These are phyloP conservation scores for Alethe castanea DNA, from an alignment of 2,113 vertebrate genomes.

Conservation along the genomic window DNA sequence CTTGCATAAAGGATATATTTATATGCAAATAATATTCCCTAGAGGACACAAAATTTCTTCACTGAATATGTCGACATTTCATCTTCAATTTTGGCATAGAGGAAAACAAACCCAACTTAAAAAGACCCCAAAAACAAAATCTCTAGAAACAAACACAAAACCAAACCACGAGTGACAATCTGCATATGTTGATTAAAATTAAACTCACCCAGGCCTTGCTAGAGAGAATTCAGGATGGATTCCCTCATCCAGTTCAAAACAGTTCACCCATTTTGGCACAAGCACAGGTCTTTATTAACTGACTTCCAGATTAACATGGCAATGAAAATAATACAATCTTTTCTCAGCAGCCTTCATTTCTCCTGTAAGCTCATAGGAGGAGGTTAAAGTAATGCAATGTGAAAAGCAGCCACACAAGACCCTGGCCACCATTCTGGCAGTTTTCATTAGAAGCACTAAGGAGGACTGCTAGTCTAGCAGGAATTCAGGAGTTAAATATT, in stretches of 20 bases:
- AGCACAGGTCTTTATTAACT: not conserved
- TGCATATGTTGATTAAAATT: not conserved
- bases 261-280: not conserved
- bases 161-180: not conserved
- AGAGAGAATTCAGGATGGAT: not conserved
- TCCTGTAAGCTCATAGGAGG: not conserved
- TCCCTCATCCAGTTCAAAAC: not conserved
- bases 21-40: not conserved
- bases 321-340: not conserved
- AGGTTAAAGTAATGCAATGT: not conserved
- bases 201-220: not conserved
- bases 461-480: not conserved
- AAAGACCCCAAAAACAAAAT: not conserved
- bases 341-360: not conserved
- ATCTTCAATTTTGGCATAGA: not conserved
- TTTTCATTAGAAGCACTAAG: not conserved
- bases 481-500: not conserved
- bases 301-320: not conserved
- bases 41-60: not conserved
- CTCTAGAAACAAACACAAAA: not conserved
- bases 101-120: accelerated
- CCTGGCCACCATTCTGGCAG: not conserved
- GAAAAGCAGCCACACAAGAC: not conserved
- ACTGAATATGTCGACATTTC: not conserved
- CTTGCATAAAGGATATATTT: not conserved